Evolutionary conservation across 2,113 vertebrate species (phyloP), one percentile per base, ranked within the genome.

Genomic region (Tringa solitaria): DNA sequence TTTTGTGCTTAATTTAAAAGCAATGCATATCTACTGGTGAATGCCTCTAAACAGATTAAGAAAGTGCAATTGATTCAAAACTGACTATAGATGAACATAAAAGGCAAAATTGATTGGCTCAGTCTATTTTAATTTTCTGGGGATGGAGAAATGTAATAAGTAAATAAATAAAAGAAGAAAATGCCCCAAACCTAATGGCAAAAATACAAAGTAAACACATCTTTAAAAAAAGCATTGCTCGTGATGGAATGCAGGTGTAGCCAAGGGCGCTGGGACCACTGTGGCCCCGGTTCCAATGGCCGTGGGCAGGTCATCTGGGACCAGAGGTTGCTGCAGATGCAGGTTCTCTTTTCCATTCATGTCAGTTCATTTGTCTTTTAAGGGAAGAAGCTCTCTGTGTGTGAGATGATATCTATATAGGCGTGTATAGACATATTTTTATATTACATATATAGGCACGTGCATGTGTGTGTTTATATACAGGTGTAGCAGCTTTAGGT

Each of bases 61-160:
- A 59, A 77, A 65, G 88, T 30, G 48, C 87, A 77, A 82, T 94
- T 96, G 93, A 94, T 95, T 87, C 51, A 80, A 67, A 56, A 20
- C 72, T 24, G 59, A 67, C 92, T 85, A 5, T 8, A 26, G 85
- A 68, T 91, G 89, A 82, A 53, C 64, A 35, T 56, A 75, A 93
- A 92, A 91, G 69, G 77, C 81, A 89, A 33, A 95, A 96, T 84
- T 63, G 91, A 94, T 94, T 89, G 84, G 74, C 59, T 81, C 13
- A 2, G 84, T 89, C 96, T 87, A 1, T 89, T 85, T 60, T 39
- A 82, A 94, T 93, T 94, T 92, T 84, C 81, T 73, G 80, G 45
- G 69, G 35, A 39, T 0, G 14, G 60, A 63, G 46, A 48, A 63
- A 68, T 0, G 0, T 17, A 20, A 75, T 8, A 83, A 79, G 61